Percentiles rank a stretch among this genome's conserved stretches.
phyloP scores from a whole-genome alignment of 2,888 invertebrate species.

The Chrysomela aeneicollis region DNA sequence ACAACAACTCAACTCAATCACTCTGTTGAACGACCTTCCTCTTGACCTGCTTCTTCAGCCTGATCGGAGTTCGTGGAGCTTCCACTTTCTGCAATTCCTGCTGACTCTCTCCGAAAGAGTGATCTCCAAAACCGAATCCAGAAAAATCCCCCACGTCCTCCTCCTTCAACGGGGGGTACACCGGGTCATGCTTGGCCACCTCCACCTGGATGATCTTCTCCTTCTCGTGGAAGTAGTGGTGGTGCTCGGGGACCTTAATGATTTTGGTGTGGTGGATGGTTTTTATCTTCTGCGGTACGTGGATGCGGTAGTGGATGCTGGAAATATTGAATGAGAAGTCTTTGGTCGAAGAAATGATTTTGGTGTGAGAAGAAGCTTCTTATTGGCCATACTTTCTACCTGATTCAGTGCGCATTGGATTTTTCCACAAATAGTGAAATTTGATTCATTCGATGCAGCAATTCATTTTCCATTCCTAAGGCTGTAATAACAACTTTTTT shows the following conservation, averaged over 20 bases:
- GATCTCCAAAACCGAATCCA: conserved; percentile 15
- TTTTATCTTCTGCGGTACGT: conserved; percentile 57
- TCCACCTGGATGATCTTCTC: conserved; percentile 50
- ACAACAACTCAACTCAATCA: not conserved
- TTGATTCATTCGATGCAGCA: no score
- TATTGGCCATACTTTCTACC: no score
- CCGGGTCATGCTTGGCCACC: conserved; percentile 35
- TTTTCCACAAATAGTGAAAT: no score
- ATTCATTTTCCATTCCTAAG: no score
- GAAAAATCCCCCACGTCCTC: conserved; percentile 29
- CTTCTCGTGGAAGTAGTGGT: conserved; percentile 57
- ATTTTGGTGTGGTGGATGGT: conserved; percentile 58
- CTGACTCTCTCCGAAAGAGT: conserved; percentile 17
- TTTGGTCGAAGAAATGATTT: no score
- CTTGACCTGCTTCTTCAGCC: not conserved
- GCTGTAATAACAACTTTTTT: no score
- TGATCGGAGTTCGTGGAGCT: conserved; percentile 14
- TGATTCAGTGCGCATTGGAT: no score
- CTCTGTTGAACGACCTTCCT: not conserved
- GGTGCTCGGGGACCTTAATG: conserved; percentile 58
- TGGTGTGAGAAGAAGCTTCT: no score
- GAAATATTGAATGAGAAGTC: conserved; percentile 33
- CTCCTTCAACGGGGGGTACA: conserved; percentile 35
- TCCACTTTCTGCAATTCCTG: conserved; percentile 36
- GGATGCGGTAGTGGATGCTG: conserved; percentile 56